Base-by-base conservation (phyloP, 2,797 vertebrate genomes). In the Silurus lanzhouensis region DNA sequence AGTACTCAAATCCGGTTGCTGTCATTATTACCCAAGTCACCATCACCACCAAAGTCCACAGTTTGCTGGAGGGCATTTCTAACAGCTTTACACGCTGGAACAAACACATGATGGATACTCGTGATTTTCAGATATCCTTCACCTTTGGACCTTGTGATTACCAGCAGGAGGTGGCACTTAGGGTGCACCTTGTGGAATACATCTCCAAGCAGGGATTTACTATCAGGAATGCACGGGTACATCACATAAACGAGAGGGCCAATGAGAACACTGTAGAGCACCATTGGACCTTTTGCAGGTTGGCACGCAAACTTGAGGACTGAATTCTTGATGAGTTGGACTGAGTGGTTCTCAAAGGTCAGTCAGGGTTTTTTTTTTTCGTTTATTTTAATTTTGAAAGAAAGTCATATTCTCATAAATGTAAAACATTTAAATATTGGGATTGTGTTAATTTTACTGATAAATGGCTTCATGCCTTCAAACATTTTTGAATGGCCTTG, bases 101-200 rank as follows among this genome's bases (percentile, higher is more conserved):
- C 91, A 99, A 99, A 92, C 98, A 99, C 91, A 99, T 99, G 98
- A 99, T 99, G 98, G 98, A 99, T 94, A 99, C 98, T 52, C 95
- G 98, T 91, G 97, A 99, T 95, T 99, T 97, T 91, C 98, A 99
- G 91, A 97, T 99, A 88, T 99, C 98, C 44, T 99, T 99, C 91
- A 99, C 98, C 5, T 99, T 99, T 8, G 98, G 98, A 92, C 98
- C 98, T 0, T 99, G 98, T 7, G 98, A 99, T 94, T 97, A 99
- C 91, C 98, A 99, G 91, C 98, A 99, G 91, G 98, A 99, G 93
- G 96, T 99, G 76, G 96, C 97, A 2, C 95, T 99, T 10, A 92
- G 98, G 57, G 98, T 99, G 79, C 97, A 98, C 83, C 96, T 99
- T 86, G 98, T 99, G 97, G 98, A 99, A 92, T 99, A 99, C 91